Evolutionary conservation across 2,888 invertebrate species (phyloP).

Genomic region (Proisotoma minuta): DNA sequence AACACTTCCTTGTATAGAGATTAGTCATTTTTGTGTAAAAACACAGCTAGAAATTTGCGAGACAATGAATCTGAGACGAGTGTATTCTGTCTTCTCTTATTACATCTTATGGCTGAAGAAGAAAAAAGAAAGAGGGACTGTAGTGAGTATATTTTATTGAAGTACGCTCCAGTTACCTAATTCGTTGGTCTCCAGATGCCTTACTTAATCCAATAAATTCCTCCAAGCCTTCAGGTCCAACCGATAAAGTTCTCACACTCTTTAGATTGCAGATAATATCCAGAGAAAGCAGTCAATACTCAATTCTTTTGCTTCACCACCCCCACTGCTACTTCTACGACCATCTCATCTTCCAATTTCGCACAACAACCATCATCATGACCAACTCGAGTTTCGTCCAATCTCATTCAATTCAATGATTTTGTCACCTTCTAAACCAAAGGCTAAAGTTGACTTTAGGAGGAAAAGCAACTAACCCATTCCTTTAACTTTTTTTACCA

Average conservation of each 20-base stretch:
- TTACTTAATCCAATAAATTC: slow-evolving; percentile 27
- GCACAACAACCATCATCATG: no score
- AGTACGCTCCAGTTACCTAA: slow-evolving; percentile 18
- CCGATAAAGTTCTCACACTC: slow-evolving; percentile 29
- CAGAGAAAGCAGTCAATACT: background rate
- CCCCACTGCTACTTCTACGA: no score
- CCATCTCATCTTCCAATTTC: no score
- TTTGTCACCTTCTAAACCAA: no score
- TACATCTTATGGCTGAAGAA: no score
- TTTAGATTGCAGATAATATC: background rate
- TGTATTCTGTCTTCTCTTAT: background rate
- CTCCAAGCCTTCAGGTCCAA: background rate
- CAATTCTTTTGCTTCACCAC: slow-evolving; percentile 13
- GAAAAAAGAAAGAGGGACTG: background rate
- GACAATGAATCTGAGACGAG: background rate
- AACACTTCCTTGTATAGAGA: background rate
- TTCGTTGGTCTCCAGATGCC: slow-evolving; percentile 27
- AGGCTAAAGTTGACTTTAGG: no score
- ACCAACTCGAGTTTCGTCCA: no score
- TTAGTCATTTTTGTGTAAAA: background rate
- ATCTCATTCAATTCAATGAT: no score
- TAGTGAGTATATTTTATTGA: slow-evolving; percentile 3
- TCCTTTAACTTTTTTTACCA: no score
- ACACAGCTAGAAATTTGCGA: background rate
- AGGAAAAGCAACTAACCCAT: no score